Percentiles rank a stretch among this genome's conserved stretches.
phyloP scores from a whole-genome alignment of 2,113 vertebrate genomes.

The Nothoprocta perdicaria region DNA sequence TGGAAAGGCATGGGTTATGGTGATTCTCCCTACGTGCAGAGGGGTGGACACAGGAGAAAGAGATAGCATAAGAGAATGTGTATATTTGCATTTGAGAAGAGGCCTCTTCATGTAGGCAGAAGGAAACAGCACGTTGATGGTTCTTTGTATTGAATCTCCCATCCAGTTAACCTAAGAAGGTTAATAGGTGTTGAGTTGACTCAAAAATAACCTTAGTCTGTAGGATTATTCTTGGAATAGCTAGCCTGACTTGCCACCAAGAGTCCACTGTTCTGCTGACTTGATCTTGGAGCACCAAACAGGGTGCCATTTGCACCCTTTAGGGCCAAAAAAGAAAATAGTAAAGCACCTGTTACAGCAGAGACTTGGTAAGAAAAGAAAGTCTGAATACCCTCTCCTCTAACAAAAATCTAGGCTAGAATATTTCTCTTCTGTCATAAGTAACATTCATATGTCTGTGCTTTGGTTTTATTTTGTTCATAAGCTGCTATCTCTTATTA shows the following conservation, averaged over 20 bases:
- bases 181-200: background rate
- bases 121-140: background rate
- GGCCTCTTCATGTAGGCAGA: too few relatives aligned
- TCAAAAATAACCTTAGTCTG: background rate
- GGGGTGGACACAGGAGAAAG: background rate
- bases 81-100: fast-evolving
- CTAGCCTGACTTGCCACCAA: too few relatives aligned
- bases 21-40: background rate
- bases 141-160: background rate
- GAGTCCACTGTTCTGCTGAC: background rate
- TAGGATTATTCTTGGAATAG: too few relatives aligned
- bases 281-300: fast-evolving
- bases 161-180: background rate
- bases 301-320: background rate
- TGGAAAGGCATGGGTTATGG: background rate
- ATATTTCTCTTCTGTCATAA: background rate
- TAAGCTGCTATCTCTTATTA: background rate
- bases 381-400: background rate
- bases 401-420: background rate
- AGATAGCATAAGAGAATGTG: background rate
- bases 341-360: background rate
- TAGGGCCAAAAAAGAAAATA: background rate
- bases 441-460: background rate
- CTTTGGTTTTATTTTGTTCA: background rate
- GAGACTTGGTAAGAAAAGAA: fast-evolving